Evolutionary conservation across 2,113 vertebrate species (phyloP).

Genomic region (Sebastes schlegelii): DNA sequence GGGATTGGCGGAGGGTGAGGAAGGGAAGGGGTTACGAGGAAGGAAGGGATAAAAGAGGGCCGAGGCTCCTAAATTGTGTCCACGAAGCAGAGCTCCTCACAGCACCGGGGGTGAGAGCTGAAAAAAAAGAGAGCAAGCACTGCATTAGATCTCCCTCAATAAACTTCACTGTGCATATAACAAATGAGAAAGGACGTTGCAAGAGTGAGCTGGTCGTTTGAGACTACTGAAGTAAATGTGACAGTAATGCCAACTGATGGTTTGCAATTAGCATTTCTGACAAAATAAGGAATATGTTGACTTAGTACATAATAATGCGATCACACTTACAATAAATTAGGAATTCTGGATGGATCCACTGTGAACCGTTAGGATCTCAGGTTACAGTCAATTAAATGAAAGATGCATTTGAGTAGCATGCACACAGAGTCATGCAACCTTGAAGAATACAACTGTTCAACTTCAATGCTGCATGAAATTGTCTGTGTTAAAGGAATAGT

Average conservation of each 20-base stretch:
- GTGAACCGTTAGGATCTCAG: neutral
- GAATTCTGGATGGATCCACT: neutral
- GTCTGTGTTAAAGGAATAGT: neutral
- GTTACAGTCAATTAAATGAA: constrained; percentile 14
- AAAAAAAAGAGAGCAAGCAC: constrained; percentile 64
- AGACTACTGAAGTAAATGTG: neutral
- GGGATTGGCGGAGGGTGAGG: constrained; percentile 56
- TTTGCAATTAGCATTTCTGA: constrained; percentile 25
- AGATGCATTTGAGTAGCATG: neutral
- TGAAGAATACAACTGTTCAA: neutral
- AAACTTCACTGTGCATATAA: constrained; percentile 30
- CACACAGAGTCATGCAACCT: constrained; percentile 2
- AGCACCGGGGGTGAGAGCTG: constrained; percentile 67
- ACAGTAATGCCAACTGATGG: constrained; percentile 3
- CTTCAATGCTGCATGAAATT: neutral
- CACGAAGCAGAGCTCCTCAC: constrained; percentile 68
- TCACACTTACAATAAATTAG: neutral
- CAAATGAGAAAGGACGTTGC: constrained; percentile 20
- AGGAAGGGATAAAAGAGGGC: constrained; percentile 56
- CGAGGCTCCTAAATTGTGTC: constrained; percentile 51
- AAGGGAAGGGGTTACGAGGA: constrained; percentile 54
- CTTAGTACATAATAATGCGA: constrained; percentile 7
- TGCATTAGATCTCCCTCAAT: constrained; percentile 51
- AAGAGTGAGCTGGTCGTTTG: constrained; percentile 57
- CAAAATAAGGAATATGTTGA: constrained; percentile 11